phyloP scores from a whole-genome alignment of 2,888 invertebrate genomes.

The Latheticus oryzae region DNA sequence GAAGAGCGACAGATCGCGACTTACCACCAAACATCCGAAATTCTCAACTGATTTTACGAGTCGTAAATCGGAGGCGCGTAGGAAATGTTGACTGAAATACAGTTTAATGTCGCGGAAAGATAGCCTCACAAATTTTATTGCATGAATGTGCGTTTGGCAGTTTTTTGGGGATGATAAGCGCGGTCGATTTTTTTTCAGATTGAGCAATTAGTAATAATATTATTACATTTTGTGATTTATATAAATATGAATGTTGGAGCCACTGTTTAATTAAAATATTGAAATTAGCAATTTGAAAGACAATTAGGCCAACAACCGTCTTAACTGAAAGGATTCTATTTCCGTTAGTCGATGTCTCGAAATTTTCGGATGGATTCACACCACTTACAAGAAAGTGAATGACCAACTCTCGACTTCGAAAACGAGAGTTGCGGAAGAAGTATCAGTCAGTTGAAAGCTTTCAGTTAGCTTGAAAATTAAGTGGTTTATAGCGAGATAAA shows the following conservation, averaged over 20 bases:
- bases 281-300: conserved; percentile 2
- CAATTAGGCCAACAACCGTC: conserved; percentile 14
- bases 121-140: conserved; percentile 39
- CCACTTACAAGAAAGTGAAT: conserved; percentile 17
- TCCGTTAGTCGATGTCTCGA: conserved; percentile 18
- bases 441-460: conserved; percentile 4
- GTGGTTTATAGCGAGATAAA: conserved; percentile 1
- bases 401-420: conserved; percentile 17
- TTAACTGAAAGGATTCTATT: conserved; percentile 18
- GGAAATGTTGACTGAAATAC: conserved; percentile 44
- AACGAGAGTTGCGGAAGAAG: conserved; percentile 3
- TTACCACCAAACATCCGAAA: conserved; percentile 29
- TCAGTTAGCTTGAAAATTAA: conserved; percentile 14
- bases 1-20: conserved; percentile 9
- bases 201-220: neutral
- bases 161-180: conserved; percentile 20
- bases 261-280: conserved; percentile 6
- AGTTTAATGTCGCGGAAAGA: conserved; percentile 45
- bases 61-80: conserved; percentile 37
- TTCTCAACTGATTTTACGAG: conserved; percentile 36
- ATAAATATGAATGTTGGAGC: neutral
- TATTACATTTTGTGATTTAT: neutral
- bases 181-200: conserved; percentile 9
- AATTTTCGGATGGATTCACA: conserved; percentile 15
- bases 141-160: conserved; percentile 16